Evolutionary conservation across 2,797 vertebrate genomes (phyloP).

Genomic region (Lepilemur septentrionalis): DNA sequence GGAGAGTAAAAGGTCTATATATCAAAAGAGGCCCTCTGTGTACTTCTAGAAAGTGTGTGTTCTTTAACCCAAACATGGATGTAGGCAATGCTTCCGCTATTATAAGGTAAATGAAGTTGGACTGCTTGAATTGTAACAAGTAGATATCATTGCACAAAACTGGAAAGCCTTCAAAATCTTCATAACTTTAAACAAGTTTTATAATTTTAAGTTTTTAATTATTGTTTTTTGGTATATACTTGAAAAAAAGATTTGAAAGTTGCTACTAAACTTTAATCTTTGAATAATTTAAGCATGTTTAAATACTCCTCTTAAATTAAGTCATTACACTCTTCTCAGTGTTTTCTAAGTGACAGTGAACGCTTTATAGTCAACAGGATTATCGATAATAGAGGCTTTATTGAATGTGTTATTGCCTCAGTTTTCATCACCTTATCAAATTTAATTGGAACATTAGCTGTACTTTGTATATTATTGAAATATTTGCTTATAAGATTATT

Average conservation of each 20-base stretch:
- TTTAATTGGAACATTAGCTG: background rate
- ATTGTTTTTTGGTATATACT: background rate
- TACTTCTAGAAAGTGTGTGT: no score
- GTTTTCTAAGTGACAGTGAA: background rate
- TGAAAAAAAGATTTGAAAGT: slow-evolving; percentile 5
- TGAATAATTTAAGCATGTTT: background rate
- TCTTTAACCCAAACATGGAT: background rate
- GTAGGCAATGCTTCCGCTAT: background rate
- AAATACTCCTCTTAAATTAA: background rate
- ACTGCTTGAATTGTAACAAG: no score
- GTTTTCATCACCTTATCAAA: background rate
- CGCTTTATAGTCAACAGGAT: background rate
- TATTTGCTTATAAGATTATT: background rate
- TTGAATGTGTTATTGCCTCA: background rate
- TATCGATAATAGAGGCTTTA: background rate
- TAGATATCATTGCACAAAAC: background rate
- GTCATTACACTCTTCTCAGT: background rate
- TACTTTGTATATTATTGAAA: background rate
- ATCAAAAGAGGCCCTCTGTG: background rate
- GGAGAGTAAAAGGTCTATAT: background rate
- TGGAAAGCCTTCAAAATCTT: background rate
- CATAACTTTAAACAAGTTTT: background rate
- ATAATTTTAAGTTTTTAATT: background rate
- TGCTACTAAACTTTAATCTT: background rate
- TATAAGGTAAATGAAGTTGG: no score